These are phyloP conservation scores for Rhopalosiphum padi DNA, from an alignment of 1,140 invertebrate species.

Conservation along the genomic window DNA sequence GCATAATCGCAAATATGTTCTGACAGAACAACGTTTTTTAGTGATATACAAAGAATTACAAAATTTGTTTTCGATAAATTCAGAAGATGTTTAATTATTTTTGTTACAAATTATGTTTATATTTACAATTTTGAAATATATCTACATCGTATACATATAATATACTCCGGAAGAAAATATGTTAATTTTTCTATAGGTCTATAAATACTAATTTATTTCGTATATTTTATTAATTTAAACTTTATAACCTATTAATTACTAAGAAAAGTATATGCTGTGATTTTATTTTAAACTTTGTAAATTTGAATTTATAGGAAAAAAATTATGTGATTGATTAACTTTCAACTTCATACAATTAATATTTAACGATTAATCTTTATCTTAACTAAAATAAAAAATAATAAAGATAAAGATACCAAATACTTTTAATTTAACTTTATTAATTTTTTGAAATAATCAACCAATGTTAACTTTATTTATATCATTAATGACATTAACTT, in stretches of 20 bases:
- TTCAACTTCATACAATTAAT: not conserved
- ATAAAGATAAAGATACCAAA: not conserved
- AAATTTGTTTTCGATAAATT: not conserved
- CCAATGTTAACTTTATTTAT: not conserved
- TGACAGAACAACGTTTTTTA: not conserved
- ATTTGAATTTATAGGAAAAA: not conserved
- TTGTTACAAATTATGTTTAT: not conserved
- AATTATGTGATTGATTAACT: not conserved
- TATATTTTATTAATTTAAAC: not conserved
- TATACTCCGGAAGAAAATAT: not conserved
- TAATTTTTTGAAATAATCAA: not conserved
- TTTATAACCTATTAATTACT: not conserved
- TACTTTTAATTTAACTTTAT: not conserved
- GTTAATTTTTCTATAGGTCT: not conserved
- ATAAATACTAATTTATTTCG: too few species aligned
- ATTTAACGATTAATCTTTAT: not conserved
- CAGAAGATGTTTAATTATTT: too few species aligned
- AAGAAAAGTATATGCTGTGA: not conserved
- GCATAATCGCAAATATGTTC: constrained; percentile 1
- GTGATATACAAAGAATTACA: not conserved
- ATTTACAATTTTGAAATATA: not conserved
- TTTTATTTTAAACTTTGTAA: not conserved
- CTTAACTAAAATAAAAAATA: not conserved
- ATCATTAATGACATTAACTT: not conserved
- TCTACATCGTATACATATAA: too few species aligned